These are phyloP conservation scores for Limnodromus scolopaceus DNA, from an alignment of 2,797 vertebrate genomes.

Conservation along the genomic window DNA sequence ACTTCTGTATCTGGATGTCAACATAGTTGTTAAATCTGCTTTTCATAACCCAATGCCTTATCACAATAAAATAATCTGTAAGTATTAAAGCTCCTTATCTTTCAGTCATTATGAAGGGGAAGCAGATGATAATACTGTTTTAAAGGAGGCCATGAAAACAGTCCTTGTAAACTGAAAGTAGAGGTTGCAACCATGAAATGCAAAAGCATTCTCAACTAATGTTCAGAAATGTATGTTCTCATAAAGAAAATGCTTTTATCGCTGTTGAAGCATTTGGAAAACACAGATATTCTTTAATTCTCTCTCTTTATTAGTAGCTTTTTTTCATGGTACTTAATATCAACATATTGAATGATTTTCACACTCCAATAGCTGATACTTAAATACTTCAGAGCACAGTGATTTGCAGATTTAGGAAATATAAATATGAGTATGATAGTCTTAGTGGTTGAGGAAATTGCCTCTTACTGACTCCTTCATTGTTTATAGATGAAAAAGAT, in stretches of 20 bases:
- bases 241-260: not conserved
- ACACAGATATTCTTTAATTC: not conserved
- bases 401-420: not conserved
- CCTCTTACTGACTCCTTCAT: not conserved
- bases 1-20: not conserved
- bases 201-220: not conserved
- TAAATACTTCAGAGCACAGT: not conserved
- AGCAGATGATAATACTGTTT: not conserved
- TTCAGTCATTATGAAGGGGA: not conserved
- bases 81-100: not conserved
- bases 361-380: not conserved
- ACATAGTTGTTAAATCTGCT: not conserved
- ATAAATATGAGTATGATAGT: not conserved
- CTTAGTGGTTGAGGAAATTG: not conserved
- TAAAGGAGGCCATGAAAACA: not conserved
- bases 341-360: not conserved
- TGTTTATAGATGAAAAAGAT: not conserved
- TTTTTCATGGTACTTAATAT: not conserved
- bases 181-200: not conserved
- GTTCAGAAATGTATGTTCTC: not conserved
- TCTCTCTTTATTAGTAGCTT: not conserved
- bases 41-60: not conserved
- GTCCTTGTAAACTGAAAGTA: not conserved
- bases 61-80: not conserved
- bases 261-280: not conserved